Evolutionary conservation across 1,140 invertebrate species (phyloP), one percentile per base, ranked within the genome.

Genomic region (Trichonephila clavipes): DNA sequence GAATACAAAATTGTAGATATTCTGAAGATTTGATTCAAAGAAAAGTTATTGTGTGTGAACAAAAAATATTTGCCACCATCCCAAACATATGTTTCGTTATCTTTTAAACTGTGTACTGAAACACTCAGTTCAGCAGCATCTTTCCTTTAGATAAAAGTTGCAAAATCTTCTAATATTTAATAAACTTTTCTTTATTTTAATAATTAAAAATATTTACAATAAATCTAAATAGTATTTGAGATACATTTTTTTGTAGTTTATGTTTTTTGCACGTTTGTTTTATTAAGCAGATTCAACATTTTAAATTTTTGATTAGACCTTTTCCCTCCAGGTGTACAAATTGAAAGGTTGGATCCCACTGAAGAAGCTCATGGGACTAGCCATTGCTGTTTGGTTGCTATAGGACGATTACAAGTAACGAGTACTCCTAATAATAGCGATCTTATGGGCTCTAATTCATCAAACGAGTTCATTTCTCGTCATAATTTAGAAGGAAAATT

Each of bases 321-420:
- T 93, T 88, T 91, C 34, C 81, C 85, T 92, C 28, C 94, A 97
- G 97, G 97, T 95, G 97, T 98, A 95, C 97, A 98, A 96, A 97
- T 98, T 96, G 98, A 99, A 91, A 95, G 96, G 85, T 97, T 97
- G 19, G 96, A 97, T 8, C 97, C 97, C 88, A 0, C 51, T 51
- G 98, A 98, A 81, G 98, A 98, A 92, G 95, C 95, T 51, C 97
- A 96, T 92, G 89, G 94, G 72, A 95, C 97, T 58, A 98, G 97
- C 44, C 98, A 99, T 96, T 99, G 98, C 96, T 99, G 99, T 96
- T 97, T 99, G 72, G 99, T 99, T 28, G 99, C 99, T 90, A 99
- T 99, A 95, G 99, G 99, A 81, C 97, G 99, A 88, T 96, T 99
- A 69, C 97, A 99, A 96, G 98, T 99, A 61, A 99, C 99, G 69